A percentile compares a stretch with the other conserved stretches of the same genome.
phyloP scores from a whole-genome alignment of 1,140 invertebrate genomes.

The Thereuonema tuberculata region DNA sequence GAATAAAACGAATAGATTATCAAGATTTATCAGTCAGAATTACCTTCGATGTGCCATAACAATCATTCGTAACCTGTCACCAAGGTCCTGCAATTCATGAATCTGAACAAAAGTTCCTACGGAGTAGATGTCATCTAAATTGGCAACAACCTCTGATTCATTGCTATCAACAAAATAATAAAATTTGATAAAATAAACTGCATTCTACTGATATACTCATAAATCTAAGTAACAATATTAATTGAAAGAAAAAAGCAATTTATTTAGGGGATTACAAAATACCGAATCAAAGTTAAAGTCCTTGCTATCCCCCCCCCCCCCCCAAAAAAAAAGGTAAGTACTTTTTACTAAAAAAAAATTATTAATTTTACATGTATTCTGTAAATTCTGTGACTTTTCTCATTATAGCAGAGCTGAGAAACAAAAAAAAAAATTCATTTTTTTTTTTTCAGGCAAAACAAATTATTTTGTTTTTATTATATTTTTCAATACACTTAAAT shows the following conservation, averaged over 20 bases:
- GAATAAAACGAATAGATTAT: too few relatives aligned
- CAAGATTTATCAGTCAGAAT: too few relatives aligned
- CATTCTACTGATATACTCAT: background rate
- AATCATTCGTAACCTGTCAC: constrained; percentile 76
- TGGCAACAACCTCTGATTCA: constrained; percentile 73
- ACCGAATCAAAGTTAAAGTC: background rate
- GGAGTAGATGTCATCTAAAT: constrained; percentile 71
- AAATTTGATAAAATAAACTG: background rate
- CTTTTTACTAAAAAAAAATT: too few relatives aligned
- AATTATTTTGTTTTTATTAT: too few relatives aligned
- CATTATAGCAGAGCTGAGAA: too few relatives aligned
- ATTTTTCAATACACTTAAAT: too few relatives aligned
- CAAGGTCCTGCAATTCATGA: constrained; percentile 90
- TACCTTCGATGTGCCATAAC: constrained; percentile 80
- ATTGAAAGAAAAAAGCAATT: background rate
- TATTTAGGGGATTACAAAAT: background rate
- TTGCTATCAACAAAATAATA: constrained; percentile 39
- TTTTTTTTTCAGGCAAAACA: too few relatives aligned
- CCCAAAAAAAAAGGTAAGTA: too few relatives aligned
- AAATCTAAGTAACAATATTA: background rate
- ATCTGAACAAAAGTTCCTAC: constrained; percentile 97
- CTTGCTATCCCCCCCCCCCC: background rate
- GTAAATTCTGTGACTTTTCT: too few relatives aligned
- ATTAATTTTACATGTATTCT: too few relatives aligned
- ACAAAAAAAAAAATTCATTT: too few relatives aligned